These are phyloP conservation scores for Bufo gargarizans DNA, from an alignment of 2,113 vertebrate genomes.

Conservation along the genomic window DNA sequence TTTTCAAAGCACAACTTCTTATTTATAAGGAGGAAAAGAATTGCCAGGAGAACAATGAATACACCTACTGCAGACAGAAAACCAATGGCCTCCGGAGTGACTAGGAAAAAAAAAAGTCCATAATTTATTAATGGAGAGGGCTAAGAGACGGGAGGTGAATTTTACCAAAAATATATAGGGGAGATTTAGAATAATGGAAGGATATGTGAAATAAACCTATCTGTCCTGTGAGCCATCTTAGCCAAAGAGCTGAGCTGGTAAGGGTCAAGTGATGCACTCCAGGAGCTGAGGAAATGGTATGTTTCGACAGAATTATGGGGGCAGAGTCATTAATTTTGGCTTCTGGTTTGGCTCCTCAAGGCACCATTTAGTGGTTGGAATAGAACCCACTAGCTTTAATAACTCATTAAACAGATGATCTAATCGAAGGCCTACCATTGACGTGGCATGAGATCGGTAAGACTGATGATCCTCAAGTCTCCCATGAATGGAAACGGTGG, in stretches of 20 bases:
- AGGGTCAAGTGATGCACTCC: too few species aligned
- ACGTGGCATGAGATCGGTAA: not conserved
- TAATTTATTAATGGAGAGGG: not conserved
- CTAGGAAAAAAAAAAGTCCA: conserved; percentile 1
- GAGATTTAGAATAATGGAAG: not conserved
- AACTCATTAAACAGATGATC: too few species aligned
- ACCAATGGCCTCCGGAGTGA: conserved; percentile 73
- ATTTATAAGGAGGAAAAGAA: conserved; percentile 86
- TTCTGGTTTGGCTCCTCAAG: not conserved
- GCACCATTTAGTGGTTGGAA: not conserved
- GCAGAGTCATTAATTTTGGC: not conserved
- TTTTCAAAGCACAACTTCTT: conserved; percentile 85
- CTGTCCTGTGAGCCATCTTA: not conserved
- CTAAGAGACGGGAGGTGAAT: not conserved
- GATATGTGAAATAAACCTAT: not conserved
- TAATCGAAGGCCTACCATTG: too few species aligned
- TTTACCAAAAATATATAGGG: not conserved
- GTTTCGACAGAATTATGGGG: too few species aligned
- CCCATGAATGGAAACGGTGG: not conserved
- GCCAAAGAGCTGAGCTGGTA: not conserved
- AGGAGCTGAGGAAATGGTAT: too few species aligned
- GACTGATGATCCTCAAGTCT: not conserved
- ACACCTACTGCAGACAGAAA: conserved; percentile 81
- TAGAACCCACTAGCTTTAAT: not conserved
- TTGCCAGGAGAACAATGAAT: conserved; percentile 79